Evolutionary conservation across 2,113 vertebrate genomes (phyloP), one percentile per base, ranked within the genome.

Genomic region (Poeciliopsis turrubarensis): DNA sequence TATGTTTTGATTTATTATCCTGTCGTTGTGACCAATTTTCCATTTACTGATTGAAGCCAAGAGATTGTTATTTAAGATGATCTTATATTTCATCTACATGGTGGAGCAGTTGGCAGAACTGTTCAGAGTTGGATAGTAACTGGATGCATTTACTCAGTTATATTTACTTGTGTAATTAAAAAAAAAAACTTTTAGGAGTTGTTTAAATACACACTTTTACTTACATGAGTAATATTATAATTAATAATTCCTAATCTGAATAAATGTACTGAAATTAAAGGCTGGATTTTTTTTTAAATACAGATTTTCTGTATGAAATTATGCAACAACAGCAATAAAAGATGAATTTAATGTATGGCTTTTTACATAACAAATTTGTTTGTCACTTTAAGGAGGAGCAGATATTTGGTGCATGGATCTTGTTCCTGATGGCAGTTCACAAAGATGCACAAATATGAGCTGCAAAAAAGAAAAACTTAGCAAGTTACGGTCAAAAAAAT

Each of bases 381-480:
- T 22, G 22, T 54, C 47, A 22, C 47, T 31, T 32, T 30, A 72
- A 72, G 39, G 62, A 78, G 77, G 31, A 19, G 39, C 71, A 71
- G 79, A 78, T 65, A 77, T 77, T 77, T 78, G 47, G 66, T 65
- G 44, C 34, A 9, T 68, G 80, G 82, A 69, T 25, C 84, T 87
- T 44, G 51, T 86, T 54, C 19, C 19, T 54, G 17, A 8, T 54
- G 41, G 0, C 41, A 44, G 14, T 22, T 54, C 7, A 68, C 82
- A 66, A 82, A 75, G 79, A 25, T 13, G 12, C 22, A 54, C 39
- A 60, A 60, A 34, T 70, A 77, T 73, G 37, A 73, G 60, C 57
- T 67, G 27, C 17, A 54, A 19, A 54, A 54, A 54, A 54, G 17
- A 17, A 19, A 47, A 54, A 4, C 17, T 0, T 22, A 7, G 19